These are phyloP conservation scores for Charaxes varanes DNA, from an alignment of 1,140 invertebrate genomes.

Conservation along the genomic window DNA sequence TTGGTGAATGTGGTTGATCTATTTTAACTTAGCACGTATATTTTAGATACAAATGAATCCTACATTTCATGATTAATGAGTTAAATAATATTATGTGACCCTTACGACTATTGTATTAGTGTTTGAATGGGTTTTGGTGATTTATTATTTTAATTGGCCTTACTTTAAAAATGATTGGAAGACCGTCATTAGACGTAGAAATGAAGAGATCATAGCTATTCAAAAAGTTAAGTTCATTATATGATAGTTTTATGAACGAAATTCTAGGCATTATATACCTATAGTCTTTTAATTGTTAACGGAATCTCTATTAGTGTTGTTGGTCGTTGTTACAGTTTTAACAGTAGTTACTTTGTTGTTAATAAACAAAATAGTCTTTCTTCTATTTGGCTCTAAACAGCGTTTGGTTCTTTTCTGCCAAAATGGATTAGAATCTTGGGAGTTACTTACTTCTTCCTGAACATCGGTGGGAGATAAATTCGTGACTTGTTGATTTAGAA, in stretches of 20 bases:
- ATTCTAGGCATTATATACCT: conserved; percentile 18
- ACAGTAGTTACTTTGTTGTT: conserved; percentile 59
- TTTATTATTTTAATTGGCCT: conserved; percentile 5
- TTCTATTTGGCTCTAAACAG: conserved; percentile 58
- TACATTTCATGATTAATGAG: conserved; percentile 14
- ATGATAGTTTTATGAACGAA: conserved; percentile 47
- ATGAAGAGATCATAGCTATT: conserved; percentile 58
- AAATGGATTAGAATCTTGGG: conserved; percentile 63
- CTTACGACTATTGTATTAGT: conserved; percentile 9
- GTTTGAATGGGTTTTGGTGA: conserved; percentile 8
- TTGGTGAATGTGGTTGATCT: not conserved
- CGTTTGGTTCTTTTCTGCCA: conserved; percentile 62
- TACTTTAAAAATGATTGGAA: conserved; percentile 17
- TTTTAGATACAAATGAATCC: conserved; percentile 17
- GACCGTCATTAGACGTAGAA: conserved; percentile 22
- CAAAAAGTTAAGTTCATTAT: conserved; percentile 37
- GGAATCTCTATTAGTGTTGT: conserved; percentile 17
- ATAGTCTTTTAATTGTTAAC: conserved; percentile 23
- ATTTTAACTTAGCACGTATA: conserved; percentile 14
- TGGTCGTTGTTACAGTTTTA: conserved; percentile 34
- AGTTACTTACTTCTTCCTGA: conserved; percentile 47
- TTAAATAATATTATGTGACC: conserved; percentile 24
- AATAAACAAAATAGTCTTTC: conserved; percentile 66
- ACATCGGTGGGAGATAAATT: conserved; percentile 21
- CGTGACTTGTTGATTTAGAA: conserved; percentile 3